Conservation (phyloP, 2,113 vertebrate genomes). For the Micromys minutus region DNA sequence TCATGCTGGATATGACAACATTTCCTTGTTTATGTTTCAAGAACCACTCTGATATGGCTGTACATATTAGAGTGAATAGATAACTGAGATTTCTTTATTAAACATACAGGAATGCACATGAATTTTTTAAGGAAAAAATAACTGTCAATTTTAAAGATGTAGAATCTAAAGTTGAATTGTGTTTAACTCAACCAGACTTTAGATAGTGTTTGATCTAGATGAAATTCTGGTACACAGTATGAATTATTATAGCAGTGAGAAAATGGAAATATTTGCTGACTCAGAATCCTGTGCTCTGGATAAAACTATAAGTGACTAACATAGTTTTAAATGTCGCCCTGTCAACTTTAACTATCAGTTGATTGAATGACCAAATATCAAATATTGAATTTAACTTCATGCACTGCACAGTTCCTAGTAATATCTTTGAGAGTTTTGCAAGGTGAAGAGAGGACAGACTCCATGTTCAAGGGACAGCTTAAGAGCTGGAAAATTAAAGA, state of each 20-base stretch:
- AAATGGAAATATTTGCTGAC: neutral
- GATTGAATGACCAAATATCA: neutral
- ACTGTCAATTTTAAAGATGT: neutral
- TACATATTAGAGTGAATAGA: neutral
- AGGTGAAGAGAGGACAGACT: neutral
- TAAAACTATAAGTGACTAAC: neutral
- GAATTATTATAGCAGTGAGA: neutral
- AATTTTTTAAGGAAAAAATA: neutral
- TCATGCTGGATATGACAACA: neutral
- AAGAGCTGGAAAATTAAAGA: neutral
- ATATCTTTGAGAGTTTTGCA: neutral
- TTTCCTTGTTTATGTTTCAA: neutral
- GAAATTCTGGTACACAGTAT: neutral
- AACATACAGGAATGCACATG: neutral
- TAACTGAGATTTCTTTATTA: neutral
- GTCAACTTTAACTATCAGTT: neutral
- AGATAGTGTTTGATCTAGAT: neutral
- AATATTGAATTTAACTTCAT: slow-evolving; percentile 14
- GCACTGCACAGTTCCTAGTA: neutral
- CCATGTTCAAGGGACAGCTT: neutral
- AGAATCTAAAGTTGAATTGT: neutral
- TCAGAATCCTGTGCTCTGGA: neutral
- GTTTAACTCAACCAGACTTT: neutral
- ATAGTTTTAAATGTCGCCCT: neutral
- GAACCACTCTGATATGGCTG: neutral